Percentiles rank a stretch among this genome's conserved stretches.
These are phyloP conservation scores for Avahi laniger DNA, from an alignment of 2,797 vertebrate genomes.

Conservation along the genomic window DNA sequence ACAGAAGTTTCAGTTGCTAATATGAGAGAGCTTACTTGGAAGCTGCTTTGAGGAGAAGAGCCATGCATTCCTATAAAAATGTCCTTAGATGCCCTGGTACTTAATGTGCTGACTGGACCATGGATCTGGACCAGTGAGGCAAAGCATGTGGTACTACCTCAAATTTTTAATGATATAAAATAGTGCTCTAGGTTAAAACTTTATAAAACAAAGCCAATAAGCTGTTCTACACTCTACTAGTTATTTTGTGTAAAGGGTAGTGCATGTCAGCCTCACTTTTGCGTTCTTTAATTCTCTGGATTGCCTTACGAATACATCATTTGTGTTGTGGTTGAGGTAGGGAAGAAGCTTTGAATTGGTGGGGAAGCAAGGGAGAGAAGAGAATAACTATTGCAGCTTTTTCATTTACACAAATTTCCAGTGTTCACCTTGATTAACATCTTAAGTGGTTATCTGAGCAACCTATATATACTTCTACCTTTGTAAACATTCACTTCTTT, in stretches of 20 bases:
- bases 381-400: background rate
- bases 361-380: background rate
- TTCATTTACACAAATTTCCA: background rate
- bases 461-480: background rate
- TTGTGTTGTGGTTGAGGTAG: background rate
- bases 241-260: background rate
- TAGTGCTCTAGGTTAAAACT: background rate
- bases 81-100: fast-evolving
- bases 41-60: background rate
- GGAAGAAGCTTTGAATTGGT: no score
- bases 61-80: background rate
- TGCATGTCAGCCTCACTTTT: background rate
- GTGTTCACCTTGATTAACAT: background rate
- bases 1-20: background rate
- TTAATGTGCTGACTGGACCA: background rate
- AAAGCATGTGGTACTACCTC: no score
- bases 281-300: background rate
- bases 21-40: background rate
- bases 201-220: background rate
- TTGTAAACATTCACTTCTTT: background rate
- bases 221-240: fast-evolving
- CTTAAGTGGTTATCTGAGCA: background rate
- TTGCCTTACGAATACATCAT: background rate
- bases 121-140: background rate
- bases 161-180: background rate